phyloP scores from a whole-genome alignment of 1,140 invertebrate genomes.

The Eciton burchellii region DNA sequence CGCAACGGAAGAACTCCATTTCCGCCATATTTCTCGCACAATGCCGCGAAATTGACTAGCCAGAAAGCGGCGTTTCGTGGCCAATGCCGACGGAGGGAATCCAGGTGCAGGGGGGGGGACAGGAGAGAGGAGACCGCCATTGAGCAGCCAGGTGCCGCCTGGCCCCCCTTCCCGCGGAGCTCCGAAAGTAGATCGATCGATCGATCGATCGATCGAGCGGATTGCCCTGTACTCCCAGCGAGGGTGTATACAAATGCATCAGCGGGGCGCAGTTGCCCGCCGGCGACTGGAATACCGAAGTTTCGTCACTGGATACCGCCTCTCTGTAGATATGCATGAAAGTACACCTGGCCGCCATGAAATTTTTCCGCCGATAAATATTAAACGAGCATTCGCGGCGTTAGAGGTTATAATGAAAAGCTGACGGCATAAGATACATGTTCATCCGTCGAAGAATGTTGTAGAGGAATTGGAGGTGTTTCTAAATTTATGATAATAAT shows the following conservation, averaged over 20 bases:
- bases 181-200: slow-evolving; percentile 1
- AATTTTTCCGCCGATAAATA: not conserved
- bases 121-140: slow-evolving; percentile 29
- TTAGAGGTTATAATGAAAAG: not conserved
- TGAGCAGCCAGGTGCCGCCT: not conserved
- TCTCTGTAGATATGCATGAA: not conserved
- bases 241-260: slow-evolving; percentile 29
- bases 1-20: slow-evolving; percentile 56
- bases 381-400: not conserved
- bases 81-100: slow-evolving; percentile 42
- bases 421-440: not conserved
- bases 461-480: not conserved
- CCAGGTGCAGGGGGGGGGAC: too few species aligned
- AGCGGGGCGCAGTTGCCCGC: not conserved
- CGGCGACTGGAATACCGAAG: slow-evolving; percentile 37
- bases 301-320: not conserved
- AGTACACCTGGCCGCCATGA: not conserved
- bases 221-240: not conserved
- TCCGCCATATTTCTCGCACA: slow-evolving; percentile 49
- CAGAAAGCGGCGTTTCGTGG: slow-evolving; percentile 52
- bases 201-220: not conserved
- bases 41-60: slow-evolving; percentile 54
- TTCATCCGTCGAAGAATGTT: not conserved
- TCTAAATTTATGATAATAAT: too few species aligned
- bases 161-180: not conserved